Evolutionary conservation across 2,888 invertebrate species (phyloP).

Genomic region (Muschampia plurimacula): DNA sequence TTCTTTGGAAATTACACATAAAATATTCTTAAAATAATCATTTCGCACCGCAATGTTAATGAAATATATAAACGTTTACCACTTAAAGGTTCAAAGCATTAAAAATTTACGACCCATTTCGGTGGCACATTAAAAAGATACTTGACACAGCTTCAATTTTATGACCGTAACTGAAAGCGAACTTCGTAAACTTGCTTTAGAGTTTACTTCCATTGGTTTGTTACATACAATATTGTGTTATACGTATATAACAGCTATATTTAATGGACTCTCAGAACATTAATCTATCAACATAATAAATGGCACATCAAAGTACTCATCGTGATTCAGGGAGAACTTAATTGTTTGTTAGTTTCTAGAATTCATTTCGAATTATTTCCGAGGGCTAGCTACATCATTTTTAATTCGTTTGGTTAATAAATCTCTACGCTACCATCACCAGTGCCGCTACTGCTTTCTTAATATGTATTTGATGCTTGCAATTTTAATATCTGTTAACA

Average conservation of each 20-base stretch:
- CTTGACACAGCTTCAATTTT: slow-evolving; percentile 31
- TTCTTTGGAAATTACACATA: background rate
- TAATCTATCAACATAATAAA: slow-evolving; percentile 35
- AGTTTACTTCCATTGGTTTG: slow-evolving; percentile 21
- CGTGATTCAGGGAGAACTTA: slow-evolving; percentile 4
- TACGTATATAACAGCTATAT: background rate
- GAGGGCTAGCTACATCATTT: background rate
- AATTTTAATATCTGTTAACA: background rate
- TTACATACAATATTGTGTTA: background rate
- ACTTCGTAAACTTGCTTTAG: slow-evolving; percentile 26
- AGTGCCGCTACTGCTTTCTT: background rate
- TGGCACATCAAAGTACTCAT: slow-evolving; percentile 18
- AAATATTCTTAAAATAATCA: background rate
- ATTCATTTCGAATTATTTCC: background rate
- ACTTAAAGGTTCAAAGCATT: slow-evolving; percentile 27
- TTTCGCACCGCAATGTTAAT: slow-evolving; percentile 17
- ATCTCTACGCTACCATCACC: background rate
- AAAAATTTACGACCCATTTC: slow-evolving; percentile 32
- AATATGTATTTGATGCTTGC: background rate
- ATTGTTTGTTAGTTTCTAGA: slow-evolving; percentile 16
- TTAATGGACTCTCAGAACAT: slow-evolving; percentile 25
- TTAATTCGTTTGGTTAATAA: background rate
- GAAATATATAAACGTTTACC: slow-evolving; percentile 24
- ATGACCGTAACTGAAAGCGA: slow-evolving; percentile 28
- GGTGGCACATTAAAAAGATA: slow-evolving; percentile 31